A percentile compares a stretch with the other conserved stretches of the same genome.
These are phyloP conservation scores for Lycodopsis pacificus DNA, from an alignment of 2,797 vertebrate genomes.

Conservation along the genomic window DNA sequence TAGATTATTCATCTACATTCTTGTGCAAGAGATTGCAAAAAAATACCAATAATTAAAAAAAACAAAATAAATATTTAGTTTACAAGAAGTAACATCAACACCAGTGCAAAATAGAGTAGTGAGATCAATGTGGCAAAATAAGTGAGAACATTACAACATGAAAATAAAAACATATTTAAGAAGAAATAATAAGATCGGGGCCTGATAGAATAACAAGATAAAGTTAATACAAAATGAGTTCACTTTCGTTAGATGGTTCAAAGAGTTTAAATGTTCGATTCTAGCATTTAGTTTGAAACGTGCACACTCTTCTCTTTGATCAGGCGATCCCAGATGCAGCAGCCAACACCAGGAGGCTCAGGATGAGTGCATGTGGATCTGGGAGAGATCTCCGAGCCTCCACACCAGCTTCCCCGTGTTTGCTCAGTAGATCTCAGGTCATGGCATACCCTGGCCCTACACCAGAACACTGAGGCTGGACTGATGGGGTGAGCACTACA, in stretches of 20 bases:
- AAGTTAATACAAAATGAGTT: neutral
- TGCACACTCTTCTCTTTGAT: neutral
- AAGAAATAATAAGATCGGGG: neutral
- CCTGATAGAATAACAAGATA: neutral
- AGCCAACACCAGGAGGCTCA: conserved; percentile 35
- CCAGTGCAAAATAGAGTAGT: no score
- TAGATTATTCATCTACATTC: neutral
- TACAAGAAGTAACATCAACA: no score
- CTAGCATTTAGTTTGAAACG: neutral
- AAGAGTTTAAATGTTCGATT: neutral
- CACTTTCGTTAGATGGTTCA: neutral
- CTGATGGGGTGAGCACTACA: neutral
- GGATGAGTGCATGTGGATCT: conserved; percentile 10
- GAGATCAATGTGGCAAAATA: no score
- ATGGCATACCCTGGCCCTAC: neutral
- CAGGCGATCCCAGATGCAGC: neutral
- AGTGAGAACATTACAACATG: no score
- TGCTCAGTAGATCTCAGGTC: neutral
- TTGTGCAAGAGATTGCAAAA: no score
- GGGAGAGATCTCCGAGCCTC: neutral
- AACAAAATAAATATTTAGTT: no score
- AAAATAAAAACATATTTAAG: neutral
- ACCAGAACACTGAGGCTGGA: neutral
- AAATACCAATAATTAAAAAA: no score
- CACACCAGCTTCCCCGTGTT: neutral